A percentile compares a stretch with the other conserved stretches of the same genome.
phyloP scores from a whole-genome alignment of 2,113 vertebrate genomes.

The Phyllopteryx taeniolatus region DNA sequence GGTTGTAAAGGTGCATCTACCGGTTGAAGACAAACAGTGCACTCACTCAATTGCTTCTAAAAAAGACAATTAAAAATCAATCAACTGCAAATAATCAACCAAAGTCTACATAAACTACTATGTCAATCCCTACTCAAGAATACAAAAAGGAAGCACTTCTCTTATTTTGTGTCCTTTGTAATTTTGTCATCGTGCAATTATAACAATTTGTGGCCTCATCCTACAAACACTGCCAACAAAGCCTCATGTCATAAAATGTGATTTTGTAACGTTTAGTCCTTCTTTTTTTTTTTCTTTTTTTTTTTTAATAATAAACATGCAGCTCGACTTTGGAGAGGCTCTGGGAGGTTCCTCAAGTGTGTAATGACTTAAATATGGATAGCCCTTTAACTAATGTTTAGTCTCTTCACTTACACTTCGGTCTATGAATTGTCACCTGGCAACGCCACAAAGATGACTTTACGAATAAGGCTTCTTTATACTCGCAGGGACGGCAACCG shows the following conservation, averaged over 20 bases:
- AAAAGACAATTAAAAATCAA: not conserved
- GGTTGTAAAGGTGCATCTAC: no score
- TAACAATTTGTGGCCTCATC: not conserved
- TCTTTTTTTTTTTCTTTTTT: not conserved
- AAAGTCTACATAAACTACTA: no score
- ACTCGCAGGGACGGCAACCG: no score
- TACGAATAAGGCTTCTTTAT: not conserved
- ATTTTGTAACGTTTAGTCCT: not conserved
- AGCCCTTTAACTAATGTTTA: not conserved
- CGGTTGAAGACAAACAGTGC: not conserved
- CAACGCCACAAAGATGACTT: not conserved
- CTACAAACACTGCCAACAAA: not conserved
- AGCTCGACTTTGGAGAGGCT: not conserved
- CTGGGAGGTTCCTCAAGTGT: not conserved
- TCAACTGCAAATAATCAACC: not conserved
- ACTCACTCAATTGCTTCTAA: not conserved
- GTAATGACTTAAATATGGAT: constrained; percentile 1
- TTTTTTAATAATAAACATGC: constrained; percentile 3
- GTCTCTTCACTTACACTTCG: not conserved
- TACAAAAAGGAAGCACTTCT: not conserved
- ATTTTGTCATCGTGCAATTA: not conserved
- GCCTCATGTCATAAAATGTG: not conserved
- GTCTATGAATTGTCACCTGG: constrained; percentile 2
- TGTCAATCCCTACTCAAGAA: not conserved
- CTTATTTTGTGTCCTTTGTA: not conserved